A percentile compares a stretch with the other conserved stretches of the same genome.
These are phyloP conservation scores for Andrena haemorrhoa DNA, from an alignment of 2,888 invertebrate genomes.

Conservation along the genomic window DNA sequence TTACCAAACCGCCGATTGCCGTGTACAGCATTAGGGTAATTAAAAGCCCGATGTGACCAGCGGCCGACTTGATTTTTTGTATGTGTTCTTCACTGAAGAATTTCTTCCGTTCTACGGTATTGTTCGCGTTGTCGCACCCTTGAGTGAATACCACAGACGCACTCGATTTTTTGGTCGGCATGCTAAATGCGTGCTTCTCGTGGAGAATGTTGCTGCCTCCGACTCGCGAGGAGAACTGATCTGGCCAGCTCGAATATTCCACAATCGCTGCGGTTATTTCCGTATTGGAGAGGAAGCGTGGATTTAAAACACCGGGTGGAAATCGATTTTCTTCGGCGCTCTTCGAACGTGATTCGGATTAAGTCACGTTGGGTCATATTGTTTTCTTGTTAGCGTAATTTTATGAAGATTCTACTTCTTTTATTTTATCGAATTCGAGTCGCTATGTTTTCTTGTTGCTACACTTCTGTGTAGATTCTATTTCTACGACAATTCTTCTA, in stretches of 20 bases:
- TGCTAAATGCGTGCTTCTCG: slow-evolving; percentile 34
- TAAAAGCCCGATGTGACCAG: slow-evolving; percentile 91
- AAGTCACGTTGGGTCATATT: background rate
- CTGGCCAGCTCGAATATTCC: slow-evolving; percentile 39
- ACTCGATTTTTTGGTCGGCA: slow-evolving; percentile 45
- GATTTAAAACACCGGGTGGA: slow-evolving; percentile 18
- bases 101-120: background rate
- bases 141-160: slow-evolving; percentile 25
- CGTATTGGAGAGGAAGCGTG: slow-evolving; percentile 35
- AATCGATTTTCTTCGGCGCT: slow-evolving; percentile 11
- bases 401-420: background rate
- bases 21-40: slow-evolving; percentile 92
- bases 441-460: too few species aligned
- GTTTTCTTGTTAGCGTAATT: background rate
- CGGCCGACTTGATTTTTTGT: slow-evolving; percentile 87
- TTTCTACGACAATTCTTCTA: too few species aligned
- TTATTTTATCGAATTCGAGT: background rate
- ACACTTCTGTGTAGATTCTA: too few species aligned
- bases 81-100: slow-evolving; percentile 35
- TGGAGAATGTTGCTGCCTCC: slow-evolving; percentile 32
- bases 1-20: slow-evolving; percentile 92
- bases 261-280: slow-evolving; percentile 59
- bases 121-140: slow-evolving; percentile 9
- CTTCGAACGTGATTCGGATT: background rate
- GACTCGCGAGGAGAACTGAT: slow-evolving; percentile 59